Evolutionary conservation across 2,797 vertebrate species (phyloP), one percentile per base, ranked within the genome.

Genomic region (Gymnocypris eckloni): DNA sequence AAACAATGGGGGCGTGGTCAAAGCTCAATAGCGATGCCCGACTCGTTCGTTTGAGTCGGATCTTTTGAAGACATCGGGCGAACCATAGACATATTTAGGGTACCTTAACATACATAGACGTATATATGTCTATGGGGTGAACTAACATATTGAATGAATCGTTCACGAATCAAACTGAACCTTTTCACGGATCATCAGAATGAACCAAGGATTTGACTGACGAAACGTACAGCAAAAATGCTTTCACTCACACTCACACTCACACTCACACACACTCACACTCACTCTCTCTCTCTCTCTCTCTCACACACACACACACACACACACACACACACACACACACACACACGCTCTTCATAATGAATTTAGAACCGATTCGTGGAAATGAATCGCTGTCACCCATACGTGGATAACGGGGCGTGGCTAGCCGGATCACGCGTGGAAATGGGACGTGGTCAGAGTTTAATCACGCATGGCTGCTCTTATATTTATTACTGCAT

Each of bases 1-100:
- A 54, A 45, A 43, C 6, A 37, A 52, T 3, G 84, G 84, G 84
- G 84, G 84, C 78, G 84, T 86, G 78, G 33, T 39, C 25, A 80
- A 3, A 28, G 20, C 54, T 61, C 8, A 69, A 80, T 59, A 15
- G 12, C 50, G 50, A 82, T 41, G 67, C 18, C 7, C 64, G 61
- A 37, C 25, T 52, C 20, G 45, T 50, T 69, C 25, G 12, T 20
- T 22, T 37, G 25, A 22, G 1, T 67, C 45, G 45, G 33, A n/a
- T 81, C 61, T 39, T 52, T 69, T 39, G 10, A 79, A 45, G 16
- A 9, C 6, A 45, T 61, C 4, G 13, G 13, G 18, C 43, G 12
- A 78, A 79, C 4, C n/a, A 28, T 28, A 28, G 28, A 28, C 28
- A 28, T 28, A 28, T 28, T 1, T 1, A 28, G 28, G 28, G 28